Evolutionary conservation across 2,113 vertebrate genomes (phyloP).

Genomic region (Gasterosteus nipponicus): DNA sequence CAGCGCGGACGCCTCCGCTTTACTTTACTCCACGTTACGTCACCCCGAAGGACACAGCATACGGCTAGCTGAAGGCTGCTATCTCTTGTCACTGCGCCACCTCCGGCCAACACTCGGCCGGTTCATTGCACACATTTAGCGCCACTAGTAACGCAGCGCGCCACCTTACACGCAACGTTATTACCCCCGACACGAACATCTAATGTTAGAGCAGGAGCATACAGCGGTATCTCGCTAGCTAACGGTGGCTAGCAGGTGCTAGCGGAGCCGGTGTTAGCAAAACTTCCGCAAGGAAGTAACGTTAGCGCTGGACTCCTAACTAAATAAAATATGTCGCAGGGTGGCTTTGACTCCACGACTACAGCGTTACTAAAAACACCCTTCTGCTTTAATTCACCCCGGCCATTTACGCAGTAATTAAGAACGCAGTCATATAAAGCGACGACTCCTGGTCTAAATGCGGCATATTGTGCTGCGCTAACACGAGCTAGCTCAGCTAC

Average conservation of each 20-base stretch:
- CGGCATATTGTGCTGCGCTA: constrained; percentile 1
- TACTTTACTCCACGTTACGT: neutral
- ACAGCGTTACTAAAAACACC: neutral
- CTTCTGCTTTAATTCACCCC: neutral
- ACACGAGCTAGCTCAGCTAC: constrained; percentile 36
- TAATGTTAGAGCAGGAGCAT: rapidly evolving
- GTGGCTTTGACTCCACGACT: neutral
- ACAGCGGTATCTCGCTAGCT: neutral
- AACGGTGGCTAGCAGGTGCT: neutral
- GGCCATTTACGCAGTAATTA: neutral
- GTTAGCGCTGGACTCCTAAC: neutral
- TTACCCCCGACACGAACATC: neutral
- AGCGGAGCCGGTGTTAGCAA: constrained; percentile 5
- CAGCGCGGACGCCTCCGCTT: neutral
- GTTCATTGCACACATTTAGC: neutral
- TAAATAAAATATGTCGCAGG: neutral
- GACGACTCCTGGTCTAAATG: neutral
- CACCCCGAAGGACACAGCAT: neutral
- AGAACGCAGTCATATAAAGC: neutral
- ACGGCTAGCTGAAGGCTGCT: constrained; percentile 11
- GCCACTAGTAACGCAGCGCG: rapidly evolving
- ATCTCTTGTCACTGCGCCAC: constrained; percentile 32
- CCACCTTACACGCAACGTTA: neutral
- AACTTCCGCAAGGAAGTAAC: constrained; percentile 14
- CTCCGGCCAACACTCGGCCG: neutral